Evolutionary conservation across 2,797 vertebrate species (phyloP), one percentile per base, ranked within the genome.

Genomic region (Spea hammondii): DNA sequence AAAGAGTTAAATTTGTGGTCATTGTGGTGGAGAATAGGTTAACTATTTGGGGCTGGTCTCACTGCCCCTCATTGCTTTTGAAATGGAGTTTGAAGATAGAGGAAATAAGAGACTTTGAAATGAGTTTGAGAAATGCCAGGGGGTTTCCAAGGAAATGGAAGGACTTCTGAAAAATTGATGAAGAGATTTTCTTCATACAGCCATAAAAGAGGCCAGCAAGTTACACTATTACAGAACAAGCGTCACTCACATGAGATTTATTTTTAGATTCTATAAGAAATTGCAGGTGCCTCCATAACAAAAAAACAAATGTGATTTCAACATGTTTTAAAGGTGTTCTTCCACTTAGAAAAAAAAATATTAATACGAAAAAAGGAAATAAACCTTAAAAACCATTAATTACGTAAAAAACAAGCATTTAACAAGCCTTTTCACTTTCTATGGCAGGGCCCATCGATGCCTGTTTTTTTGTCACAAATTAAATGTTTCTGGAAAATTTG

Each of bases 111-210:
- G 74, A 76, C 59, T 76, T 67, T 70, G 86, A 81, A 83, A 84
- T 77, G 73, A 76, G 72, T 73, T 66, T 70, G 44, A 70, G 62
- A 76, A 82, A 70, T 74, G 73, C 80, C 67, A 49, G 47, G 65
- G 84, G 86, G 85, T 83, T 88, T 87, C 86, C 84, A 80, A 79
- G 88, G 87, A 88, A 90, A 88, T 85, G 69, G 57, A 84, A 85
- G 87, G 85, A 85, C 84, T 86, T 85, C 84, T 92, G 88, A 93
- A 94, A 93, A 91, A 94, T 92, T 92, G 93, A 94, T 93, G 92
- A 92, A 86, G 69, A 85, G 87, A 88, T 88, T 85, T 87, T 82
- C 69, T 79, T 83, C 78, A 48, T 57, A 8, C 69, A 72, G 51
- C 74, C 62, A 51, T 32, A 32, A 46, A 47, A 71, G 53, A 46